phyloP scores from a whole-genome alignment of 2,888 invertebrate species.

The Dysmachus trigonus region DNA sequence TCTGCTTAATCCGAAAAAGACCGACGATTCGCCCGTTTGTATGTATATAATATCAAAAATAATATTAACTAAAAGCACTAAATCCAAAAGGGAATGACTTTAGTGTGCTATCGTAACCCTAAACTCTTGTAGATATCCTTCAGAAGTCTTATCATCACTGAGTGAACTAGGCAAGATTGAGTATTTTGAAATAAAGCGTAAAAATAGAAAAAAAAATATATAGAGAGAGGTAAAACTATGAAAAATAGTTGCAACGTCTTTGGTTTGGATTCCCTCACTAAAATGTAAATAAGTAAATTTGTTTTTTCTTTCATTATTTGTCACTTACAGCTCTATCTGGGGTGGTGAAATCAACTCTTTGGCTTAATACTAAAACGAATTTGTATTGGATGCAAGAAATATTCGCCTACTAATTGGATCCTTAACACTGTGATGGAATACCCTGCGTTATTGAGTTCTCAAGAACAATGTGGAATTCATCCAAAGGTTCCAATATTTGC shows the following conservation, averaged over 20 bases:
- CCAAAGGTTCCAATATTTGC: slow-evolving; percentile 89
- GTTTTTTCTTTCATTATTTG: background rate
- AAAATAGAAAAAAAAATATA: background rate
- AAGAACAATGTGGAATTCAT: slow-evolving; percentile 86
- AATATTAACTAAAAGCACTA: background rate
- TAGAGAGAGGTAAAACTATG: background rate
- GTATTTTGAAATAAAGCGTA: slow-evolving; percentile 1
- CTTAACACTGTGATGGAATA: slow-evolving; percentile 64
- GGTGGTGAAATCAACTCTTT: slow-evolving; percentile 9
- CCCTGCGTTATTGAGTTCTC: slow-evolving; percentile 82
- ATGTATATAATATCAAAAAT: background rate
- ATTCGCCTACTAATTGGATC: background rate
- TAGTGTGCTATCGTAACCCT: background rate
- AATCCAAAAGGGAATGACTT: background rate
- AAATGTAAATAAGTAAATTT: slow-evolving; percentile 3
- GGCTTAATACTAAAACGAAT: background rate
- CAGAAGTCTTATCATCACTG: background rate
- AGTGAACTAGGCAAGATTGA: slow-evolving; percentile 5
- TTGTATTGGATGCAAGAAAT: background rate
- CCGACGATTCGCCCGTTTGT: background rate
- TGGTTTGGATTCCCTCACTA: slow-evolving; percentile 7
- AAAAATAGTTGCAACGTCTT: background rate
- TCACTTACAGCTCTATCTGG: background rate
- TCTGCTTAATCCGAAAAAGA: background rate
- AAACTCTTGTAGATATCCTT: background rate